Percentiles rank a stretch among this genome's conserved stretches.
Evolutionary conservation across 2,888 invertebrate species (phyloP).

Genomic region (Troglohyphantes excavatus): DNA sequence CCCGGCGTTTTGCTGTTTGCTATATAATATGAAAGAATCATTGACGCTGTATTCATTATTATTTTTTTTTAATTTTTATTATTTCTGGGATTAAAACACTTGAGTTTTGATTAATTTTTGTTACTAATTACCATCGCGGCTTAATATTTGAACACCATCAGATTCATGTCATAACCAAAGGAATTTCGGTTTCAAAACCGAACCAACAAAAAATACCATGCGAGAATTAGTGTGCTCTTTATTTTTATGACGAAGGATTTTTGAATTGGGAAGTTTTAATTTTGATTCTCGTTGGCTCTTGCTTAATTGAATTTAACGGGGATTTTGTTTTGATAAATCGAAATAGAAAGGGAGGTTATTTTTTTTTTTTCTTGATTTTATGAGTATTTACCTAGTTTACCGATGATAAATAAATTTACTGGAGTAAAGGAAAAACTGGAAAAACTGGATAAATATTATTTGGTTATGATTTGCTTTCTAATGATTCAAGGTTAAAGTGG

Average conservation of each 20-base stretch:
- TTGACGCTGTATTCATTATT: neutral
- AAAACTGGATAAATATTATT: too few species aligned
- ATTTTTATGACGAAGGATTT: neutral
- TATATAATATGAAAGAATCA: constrained; percentile 7
- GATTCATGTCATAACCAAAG: neutral
- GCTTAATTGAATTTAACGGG: neutral
- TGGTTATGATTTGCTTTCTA: too few species aligned
- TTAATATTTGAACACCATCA: neutral
- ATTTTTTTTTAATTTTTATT: neutral
- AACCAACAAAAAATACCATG: neutral
- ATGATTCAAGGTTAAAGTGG: too few species aligned
- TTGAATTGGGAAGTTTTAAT: neutral
- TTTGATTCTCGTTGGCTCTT: neutral
- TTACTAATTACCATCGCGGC: neutral
- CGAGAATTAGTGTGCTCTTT: neutral
- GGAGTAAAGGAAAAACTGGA: too few species aligned
- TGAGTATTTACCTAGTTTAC: neutral
- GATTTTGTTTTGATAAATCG: neutral
- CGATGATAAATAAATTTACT: neutral
- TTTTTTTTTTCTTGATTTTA: neutral
- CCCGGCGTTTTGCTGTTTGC: constrained; percentile 25
- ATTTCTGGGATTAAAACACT: constrained; percentile 14
- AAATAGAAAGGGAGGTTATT: neutral
- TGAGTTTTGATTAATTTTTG: constrained; percentile 21
- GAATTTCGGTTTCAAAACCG: neutral